Conservation (phyloP, 2,888 invertebrate species). For the Lasioglossum vierecki region DNA sequence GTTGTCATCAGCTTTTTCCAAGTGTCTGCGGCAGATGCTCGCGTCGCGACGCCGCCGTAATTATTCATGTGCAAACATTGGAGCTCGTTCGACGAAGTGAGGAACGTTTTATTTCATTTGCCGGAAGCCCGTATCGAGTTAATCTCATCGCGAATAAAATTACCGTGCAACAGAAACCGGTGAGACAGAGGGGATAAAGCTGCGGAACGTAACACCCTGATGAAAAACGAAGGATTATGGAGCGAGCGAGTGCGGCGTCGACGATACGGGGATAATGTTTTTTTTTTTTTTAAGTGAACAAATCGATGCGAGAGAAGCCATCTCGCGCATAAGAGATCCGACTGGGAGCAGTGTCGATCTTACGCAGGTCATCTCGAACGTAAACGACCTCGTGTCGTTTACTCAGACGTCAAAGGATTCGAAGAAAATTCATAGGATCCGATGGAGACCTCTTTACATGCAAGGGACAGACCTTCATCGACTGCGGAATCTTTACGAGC, state of each 20-base stretch:
- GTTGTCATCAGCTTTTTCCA: conserved; percentile 49
- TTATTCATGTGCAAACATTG: conserved; percentile 54
- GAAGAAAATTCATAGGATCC: background rate
- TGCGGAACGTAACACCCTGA: conserved; percentile 23
- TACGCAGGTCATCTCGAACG: background rate
- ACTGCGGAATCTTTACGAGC: background rate
- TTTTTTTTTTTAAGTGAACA: background rate
- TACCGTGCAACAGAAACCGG: conserved; percentile 6
- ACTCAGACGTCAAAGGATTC: background rate
- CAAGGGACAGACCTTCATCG: background rate
- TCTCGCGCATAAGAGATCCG: background rate
- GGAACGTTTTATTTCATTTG: conserved; percentile 47
- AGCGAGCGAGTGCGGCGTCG: background rate
- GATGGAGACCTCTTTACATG: background rate
- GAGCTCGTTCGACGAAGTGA: conserved; percentile 30
- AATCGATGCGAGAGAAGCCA: background rate
- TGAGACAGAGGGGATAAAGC: background rate
- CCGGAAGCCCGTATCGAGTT: conserved; percentile 51
- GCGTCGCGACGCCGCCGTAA: conserved; percentile 44
- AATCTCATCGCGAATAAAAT: conserved; percentile 58
- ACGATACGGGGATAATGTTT: background rate
- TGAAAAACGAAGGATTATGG: background rate
- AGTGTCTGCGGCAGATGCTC: conserved; percentile 40
- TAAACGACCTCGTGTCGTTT: background rate
- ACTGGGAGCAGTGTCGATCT: background rate